Percentiles rank a stretch among this genome's conserved stretches.
These are phyloP conservation scores for Stenopsyche tienmushanensis DNA, from an alignment of 1,140 invertebrate genomes.

Conservation along the genomic window DNA sequence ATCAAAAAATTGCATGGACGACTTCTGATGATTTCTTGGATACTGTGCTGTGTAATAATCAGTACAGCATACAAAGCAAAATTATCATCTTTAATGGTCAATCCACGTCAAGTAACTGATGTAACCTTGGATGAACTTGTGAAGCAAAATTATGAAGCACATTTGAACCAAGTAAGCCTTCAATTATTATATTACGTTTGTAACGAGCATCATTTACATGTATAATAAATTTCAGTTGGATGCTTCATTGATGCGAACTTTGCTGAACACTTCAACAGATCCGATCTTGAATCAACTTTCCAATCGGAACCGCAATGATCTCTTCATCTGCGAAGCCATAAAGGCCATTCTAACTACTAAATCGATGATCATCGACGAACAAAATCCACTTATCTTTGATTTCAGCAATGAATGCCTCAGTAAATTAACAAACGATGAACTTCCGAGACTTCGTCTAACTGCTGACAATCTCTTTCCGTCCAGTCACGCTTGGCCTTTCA, in stretches of 20 bases:
- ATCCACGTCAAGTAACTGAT: neutral
- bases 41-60: slow-evolving; percentile 35
- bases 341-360: slow-evolving; percentile 3
- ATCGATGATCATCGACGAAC: slow-evolving; percentile 27
- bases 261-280: slow-evolving; percentile 20
- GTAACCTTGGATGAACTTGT: slow-evolving; percentile 5
- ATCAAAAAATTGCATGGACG: slow-evolving; percentile 12
- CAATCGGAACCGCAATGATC: slow-evolving; percentile 17
- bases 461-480: slow-evolving; percentile 23
- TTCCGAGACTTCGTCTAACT: slow-evolving; percentile 25
- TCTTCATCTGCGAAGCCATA: slow-evolving; percentile 25
- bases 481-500: slow-evolving; percentile 28
- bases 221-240: slow-evolving; percentile 27
- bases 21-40: slow-evolving; percentile 22
- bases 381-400: slow-evolving; percentile 5
- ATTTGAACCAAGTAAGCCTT: slow-evolving; percentile 24
- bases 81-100: slow-evolving; percentile 25
- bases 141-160: neutral
- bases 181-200: neutral
- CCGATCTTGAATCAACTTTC: slow-evolving; percentile 8
- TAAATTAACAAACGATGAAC: neutral
- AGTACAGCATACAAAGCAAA: slow-evolving; percentile 35
- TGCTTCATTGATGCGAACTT: slow-evolving; percentile 6
- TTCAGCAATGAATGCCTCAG: slow-evolving; percentile 21
- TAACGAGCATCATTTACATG: neutral